Base-by-base conservation (phyloP, 1,140 invertebrate genomes). In the Meloidogyne chitwoodi region DNA sequence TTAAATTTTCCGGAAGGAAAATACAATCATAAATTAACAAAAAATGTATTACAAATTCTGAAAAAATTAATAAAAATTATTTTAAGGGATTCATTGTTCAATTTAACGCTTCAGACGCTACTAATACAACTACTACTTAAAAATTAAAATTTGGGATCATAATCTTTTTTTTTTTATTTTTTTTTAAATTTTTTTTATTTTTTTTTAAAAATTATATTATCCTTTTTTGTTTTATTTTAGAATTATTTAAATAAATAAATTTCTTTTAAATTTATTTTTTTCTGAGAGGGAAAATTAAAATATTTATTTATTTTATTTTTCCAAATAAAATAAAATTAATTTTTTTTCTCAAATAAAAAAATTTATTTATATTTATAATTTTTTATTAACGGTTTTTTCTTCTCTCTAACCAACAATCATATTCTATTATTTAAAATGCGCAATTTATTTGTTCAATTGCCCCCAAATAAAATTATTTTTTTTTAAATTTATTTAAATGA, bases 1-100 rank as follows among this genome's bases (percentile, higher is more conserved):
- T 3, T 31, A 3, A 31, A 2, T 3, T 82, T 83, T 79, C 77
- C 81, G 16, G 75, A 75, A 19, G 83, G 84, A 77, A 83, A 27
- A 16, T 19, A 27, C 4, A n/a, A n/a, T n/a, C n/a, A n/a, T n/a
- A n/a, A n/a, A n/a, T n/a, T n/a, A n/a, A n/a, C n/a, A n/a, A n/a
- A n/a, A n/a, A n/a, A n/a, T n/a, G n/a, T n/a, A n/a, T n/a, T 67
- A n/a, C 14, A 22, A 67, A 67, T 31, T 22, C 5, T 1, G 16
- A 16, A 67, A 67, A 0, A n/a, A n/a, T n/a, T n/a, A n/a, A n/a
- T n/a, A n/a, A n/a, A 26, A 29, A 22, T 2, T 6, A 14, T 29
- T 73, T 73, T 26, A 38, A 73, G 71, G 71, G 71, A 16, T 73
- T 73, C 38, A 73, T 73, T 73, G 71, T 73, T 12, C 71, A 73